Base-by-base conservation (phyloP, 2,113 vertebrate species). In the Empidonax alnorum region DNA sequence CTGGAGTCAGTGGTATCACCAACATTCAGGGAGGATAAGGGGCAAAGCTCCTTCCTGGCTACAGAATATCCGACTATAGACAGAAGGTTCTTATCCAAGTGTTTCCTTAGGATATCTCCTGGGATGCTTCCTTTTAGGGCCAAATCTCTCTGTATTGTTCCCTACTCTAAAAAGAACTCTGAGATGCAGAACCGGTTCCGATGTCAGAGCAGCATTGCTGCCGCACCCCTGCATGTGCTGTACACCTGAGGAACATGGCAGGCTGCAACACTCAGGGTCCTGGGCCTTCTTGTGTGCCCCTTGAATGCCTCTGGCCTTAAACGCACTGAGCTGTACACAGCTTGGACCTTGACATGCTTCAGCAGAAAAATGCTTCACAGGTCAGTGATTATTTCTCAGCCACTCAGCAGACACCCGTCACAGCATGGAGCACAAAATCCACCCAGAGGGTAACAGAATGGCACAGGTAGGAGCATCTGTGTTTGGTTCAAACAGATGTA, bases 151-250 rank as follows among this genome's bases (percentile, higher is more conserved):
- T 4, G 0, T 67, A 24, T 47, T 76, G 24, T 16, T 67, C n/a
- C 56, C 18, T 63, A 9, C 35, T 42, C 66, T 67, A 16, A 55
- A 79, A 72, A 80, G 42, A 44, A 31, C 24, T 23, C 71, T 52
- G 55, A 78, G 84, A 25, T 33, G 47, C 56, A 66, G 10, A 22
- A 46, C 21, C 23, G n/a, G 35, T 49, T 90, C 46, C 33, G 24
- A 14, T 0, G 2, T 9, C 59, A 19, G 16, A 59, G 39, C 12
- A 53, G 24, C 22, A 3, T 76, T 49, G 73, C 19, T 50, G 44
- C 30, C 59, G 12, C 14, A 1, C 12, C 18, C 31, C 18, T 21
- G 31, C 62, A 10, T 0, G 6, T 3, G 0, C 44, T 30, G 7
- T 4, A 42, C 30, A 24, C 6, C 30, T 7, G 9, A 41, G 37